A percentile compares a stretch with the other conserved stretches of the same genome.
These are phyloP conservation scores for Ophonus ardosiacus DNA, from an alignment of 2,888 invertebrate species.

Conservation along the genomic window DNA sequence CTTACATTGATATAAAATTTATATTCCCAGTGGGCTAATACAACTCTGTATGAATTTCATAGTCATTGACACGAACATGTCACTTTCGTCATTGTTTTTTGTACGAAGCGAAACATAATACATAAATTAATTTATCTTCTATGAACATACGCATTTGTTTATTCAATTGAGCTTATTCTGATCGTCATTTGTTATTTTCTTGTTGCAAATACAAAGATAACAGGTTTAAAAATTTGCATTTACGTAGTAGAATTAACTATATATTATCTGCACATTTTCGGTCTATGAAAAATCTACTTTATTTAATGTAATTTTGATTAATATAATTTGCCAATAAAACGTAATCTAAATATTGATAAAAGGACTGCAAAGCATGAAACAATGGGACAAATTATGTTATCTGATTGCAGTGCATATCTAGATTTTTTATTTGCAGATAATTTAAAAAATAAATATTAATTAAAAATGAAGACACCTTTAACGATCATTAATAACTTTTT, in stretches of 20 bases:
- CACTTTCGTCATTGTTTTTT: constrained; percentile 21
- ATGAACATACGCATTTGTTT: background rate
- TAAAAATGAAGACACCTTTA: no score
- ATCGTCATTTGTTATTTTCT: background rate
- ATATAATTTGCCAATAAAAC: background rate
- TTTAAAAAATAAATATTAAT: no score
- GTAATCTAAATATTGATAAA: background rate
- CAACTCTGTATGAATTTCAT: background rate
- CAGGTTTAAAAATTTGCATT: background rate
- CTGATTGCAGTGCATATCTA: background rate
- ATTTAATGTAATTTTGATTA: background rate
- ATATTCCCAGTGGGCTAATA: background rate
- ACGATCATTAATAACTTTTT: no score
- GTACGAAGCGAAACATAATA: constrained; percentile 12
- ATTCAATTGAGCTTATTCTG: background rate
- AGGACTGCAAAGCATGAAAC: background rate
- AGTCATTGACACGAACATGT: constrained; percentile 13
- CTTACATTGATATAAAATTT: background rate
- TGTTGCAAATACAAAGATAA: background rate
- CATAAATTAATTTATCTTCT: constrained; percentile 2
- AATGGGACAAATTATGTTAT: background rate
- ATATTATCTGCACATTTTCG: background rate
- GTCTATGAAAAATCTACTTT: background rate
- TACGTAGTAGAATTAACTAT: background rate
- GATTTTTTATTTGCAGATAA: no score